Evolutionary conservation across 1,140 invertebrate species (phyloP).

Genomic region (Pogonomyrmex barbatus): DNA sequence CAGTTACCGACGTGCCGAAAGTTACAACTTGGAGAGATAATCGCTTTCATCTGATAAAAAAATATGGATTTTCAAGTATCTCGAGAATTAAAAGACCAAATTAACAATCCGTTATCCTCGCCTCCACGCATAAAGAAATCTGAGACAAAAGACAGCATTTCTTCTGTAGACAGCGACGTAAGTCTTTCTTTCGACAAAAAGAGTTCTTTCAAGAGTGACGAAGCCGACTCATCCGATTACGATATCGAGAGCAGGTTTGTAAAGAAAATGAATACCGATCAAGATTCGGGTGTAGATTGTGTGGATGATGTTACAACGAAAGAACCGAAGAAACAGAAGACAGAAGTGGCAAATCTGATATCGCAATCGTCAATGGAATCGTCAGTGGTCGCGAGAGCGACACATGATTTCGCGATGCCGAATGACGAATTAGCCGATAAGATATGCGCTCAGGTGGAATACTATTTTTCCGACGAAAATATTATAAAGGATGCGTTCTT

Average conservation of each 20-base stretch:
- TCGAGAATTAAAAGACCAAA: constrained; percentile 80
- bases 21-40: background rate
- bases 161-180: constrained; percentile 89
- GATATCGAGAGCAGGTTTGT: constrained; percentile 86
- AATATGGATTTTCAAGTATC: constrained; percentile 75
- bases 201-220: constrained; percentile 84
- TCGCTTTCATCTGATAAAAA: background rate
- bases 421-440: constrained; percentile 91
- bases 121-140: constrained; percentile 87
- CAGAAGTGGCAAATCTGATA: background rate
- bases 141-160: constrained; percentile 88
- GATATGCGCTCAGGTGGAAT: constrained; percentile 95
- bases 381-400: constrained; percentile 3
- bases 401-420: constrained; percentile 85
- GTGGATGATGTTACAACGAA: constrained; percentile 68
- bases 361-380: constrained; percentile 7
- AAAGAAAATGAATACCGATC: constrained; percentile 74
- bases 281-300: constrained; percentile 75
- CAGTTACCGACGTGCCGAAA: background rate
- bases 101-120: constrained; percentile 79
- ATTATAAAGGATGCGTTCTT: constrained; percentile 98
- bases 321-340: constrained; percentile 39
- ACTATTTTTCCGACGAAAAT: constrained; percentile 97
- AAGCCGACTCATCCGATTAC: constrained; percentile 89
- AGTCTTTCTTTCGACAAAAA: constrained; percentile 87